A percentile compares a stretch with the other conserved stretches of the same genome.
Conservation (phyloP, 2,113 vertebrate species). For the Trachemys scripta region DNA sequence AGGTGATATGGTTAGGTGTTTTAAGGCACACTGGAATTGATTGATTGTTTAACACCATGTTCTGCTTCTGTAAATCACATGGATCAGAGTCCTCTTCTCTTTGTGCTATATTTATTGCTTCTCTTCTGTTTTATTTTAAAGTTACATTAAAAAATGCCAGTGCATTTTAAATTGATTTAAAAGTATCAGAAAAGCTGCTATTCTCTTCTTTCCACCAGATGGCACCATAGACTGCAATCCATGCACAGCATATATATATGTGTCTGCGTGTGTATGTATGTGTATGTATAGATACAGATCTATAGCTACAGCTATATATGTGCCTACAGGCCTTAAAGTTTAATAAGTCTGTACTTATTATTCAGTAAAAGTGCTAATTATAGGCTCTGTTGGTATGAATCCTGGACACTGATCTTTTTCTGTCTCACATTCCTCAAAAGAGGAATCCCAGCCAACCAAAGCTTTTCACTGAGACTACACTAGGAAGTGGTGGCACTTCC, state of each 20-base stretch:
- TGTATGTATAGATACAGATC: not conserved
- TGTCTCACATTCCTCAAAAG: not conserved
- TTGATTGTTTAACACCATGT: not conserved
- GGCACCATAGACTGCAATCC: constrained; percentile 80
- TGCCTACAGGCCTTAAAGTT: not conserved
- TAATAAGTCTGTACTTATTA: not conserved
- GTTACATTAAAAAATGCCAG: no score
- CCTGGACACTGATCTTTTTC: not conserved
- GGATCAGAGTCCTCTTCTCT: not conserved
- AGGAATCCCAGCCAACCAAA: not conserved
- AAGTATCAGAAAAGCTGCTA: constrained; percentile 1
- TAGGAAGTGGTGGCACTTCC: not conserved
- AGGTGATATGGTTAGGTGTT: not conserved
- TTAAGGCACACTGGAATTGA: not conserved
- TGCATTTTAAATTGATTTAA: no score
- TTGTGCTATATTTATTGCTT: not conserved
- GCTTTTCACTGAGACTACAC: rapidly evolving
- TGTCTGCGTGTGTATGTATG: not conserved
- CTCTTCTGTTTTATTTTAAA: not conserved
- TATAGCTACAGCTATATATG: not conserved
- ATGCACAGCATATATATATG: not conserved
- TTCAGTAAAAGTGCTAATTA: not conserved
- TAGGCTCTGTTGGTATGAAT: not conserved
- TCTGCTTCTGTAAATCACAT: not conserved
- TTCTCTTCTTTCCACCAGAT: constrained; percentile 80